Percentiles rank a stretch among this genome's conserved stretches.
phyloP scores from a whole-genome alignment of 2,113 vertebrate genomes.

The Lophotis ruficrista region DNA sequence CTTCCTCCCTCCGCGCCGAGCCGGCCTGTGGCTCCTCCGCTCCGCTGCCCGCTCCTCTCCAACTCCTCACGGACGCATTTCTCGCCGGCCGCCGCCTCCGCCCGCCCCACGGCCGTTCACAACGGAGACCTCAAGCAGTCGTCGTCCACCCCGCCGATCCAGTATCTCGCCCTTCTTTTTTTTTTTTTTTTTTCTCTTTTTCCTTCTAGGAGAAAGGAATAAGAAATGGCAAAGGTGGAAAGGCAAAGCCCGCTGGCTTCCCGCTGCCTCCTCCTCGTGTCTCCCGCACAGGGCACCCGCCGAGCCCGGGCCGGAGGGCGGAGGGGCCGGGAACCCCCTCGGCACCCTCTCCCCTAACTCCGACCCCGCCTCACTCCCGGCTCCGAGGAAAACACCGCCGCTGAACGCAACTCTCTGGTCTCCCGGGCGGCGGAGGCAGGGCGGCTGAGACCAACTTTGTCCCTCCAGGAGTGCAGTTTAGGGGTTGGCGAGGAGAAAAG shows the following conservation, averaged over 20 bases:
- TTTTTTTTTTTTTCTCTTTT: background rate
- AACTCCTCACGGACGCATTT: conserved; percentile 59
- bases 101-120: conserved; percentile 9
- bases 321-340: background rate
- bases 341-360: conserved; percentile 40
- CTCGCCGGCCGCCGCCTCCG: background rate
- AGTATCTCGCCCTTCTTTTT: background rate
- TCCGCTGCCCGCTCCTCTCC: background rate
- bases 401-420: background rate
- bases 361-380: conserved; percentile 4
- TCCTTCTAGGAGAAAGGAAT: background rate
- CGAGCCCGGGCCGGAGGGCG: background rate
- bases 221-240: background rate
- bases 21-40: no score
- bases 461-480: conserved; percentile 44
- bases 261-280: background rate
- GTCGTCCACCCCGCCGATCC: background rate
- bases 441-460: conserved; percentile 52
- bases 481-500: background rate
- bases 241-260: background rate
- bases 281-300: conserved; percentile 6
- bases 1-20: background rate
- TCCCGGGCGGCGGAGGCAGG: conserved; percentile 18
- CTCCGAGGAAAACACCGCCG: background rate
- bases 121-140: background rate